Evolutionary conservation across 2,797 vertebrate species (phyloP), one percentile per base, ranked within the genome.

Genomic region (Petrocephalus schoutedeni): DNA sequence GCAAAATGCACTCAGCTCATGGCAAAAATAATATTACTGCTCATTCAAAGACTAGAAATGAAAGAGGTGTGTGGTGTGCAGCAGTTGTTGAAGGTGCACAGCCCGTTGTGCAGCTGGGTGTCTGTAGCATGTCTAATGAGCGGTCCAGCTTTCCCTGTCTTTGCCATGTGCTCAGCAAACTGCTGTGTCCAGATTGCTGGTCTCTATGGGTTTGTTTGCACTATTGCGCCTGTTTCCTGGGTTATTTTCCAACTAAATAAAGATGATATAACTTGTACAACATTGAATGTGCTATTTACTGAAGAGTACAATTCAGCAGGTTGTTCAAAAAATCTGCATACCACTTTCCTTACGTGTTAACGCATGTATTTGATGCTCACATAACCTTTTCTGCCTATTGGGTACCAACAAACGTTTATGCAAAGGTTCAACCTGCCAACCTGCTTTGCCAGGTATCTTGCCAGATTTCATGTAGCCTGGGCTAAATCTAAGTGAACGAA

Each of bases 201-300:
- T 57, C 49, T n/a, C 16, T 53, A 28, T 61, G 57, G 57, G 85
- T 71, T 85, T 77, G 49, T 32, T 45, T 85, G 36, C 89, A 67
- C 21, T 86, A 58, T 89, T 87, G 71, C 88, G 59, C 64, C 74
- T 86, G 49, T 86, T 88, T 64, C 71, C 51, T 51, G 59, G 56
- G 56, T 87, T 87, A 87, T 89, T 87, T 88, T 59, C 61, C 82
- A 12, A 85, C 61, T 88, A 32, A 91, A 91, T 91, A 89, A 90
- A 89, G 10, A 80, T 32, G 21, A 84, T 85, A 56, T 85, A 59
- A 58, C 56, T 51, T 41, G 1, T 8, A 77, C 45, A 57, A n/a
- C 45, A 21, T n/a, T 87, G 14, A 3, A 23, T 21, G 6, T 16
- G 8, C 9, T 12, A 0, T 49, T 28, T 2, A 49, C 49, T 77